These are phyloP conservation scores for Saccostrea echinata DNA, from an alignment of 1,140 invertebrate species.

Conservation along the genomic window DNA sequence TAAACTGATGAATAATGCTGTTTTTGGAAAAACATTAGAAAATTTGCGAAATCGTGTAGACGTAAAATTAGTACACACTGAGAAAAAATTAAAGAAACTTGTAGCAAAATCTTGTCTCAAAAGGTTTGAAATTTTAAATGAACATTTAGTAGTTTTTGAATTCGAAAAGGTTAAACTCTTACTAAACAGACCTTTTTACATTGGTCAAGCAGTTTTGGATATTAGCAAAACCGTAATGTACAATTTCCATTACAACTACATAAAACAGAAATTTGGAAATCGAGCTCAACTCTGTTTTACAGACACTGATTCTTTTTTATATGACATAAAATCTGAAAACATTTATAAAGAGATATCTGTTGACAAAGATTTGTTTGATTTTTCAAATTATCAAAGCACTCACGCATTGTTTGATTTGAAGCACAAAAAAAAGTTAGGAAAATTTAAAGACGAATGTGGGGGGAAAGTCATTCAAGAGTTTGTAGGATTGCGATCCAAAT, in stretches of 20 bases:
- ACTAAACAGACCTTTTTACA: slow-evolving; percentile 66
- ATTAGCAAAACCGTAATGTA: slow-evolving; percentile 70
- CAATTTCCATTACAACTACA: slow-evolving; percentile 71
- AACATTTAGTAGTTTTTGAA: slow-evolving; percentile 57
- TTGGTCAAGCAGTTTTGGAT: slow-evolving; percentile 66
- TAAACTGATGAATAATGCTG: slow-evolving; percentile 80
- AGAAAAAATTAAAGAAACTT: slow-evolving; percentile 57
- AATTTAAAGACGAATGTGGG: slow-evolving; percentile 53
- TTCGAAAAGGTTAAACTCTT: slow-evolving; percentile 61
- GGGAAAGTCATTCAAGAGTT: slow-evolving; percentile 50
- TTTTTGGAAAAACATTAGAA: slow-evolving; percentile 69
- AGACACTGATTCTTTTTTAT: slow-evolving; percentile 53
- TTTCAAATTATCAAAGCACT: slow-evolving; percentile 44
- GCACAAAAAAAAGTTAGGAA: slow-evolving; percentile 52
- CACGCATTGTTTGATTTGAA: slow-evolving; percentile 34
- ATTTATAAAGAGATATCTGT: slow-evolving; percentile 52
- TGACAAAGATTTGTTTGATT: slow-evolving; percentile 57
- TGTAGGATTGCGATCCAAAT: slow-evolving; percentile 63
- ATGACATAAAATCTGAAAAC: slow-evolving; percentile 45
- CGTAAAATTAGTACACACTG: slow-evolving; percentile 42
- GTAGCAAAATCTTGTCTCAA: slow-evolving; percentile 4
- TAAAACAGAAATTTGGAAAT: slow-evolving; percentile 68
- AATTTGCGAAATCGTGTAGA: slow-evolving; percentile 41
- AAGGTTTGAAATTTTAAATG: slow-evolving; percentile 5
- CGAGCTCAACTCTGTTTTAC: slow-evolving; percentile 73